Conservation (phyloP, 2,888 invertebrate genomes). For the Noctua janthina region DNA sequence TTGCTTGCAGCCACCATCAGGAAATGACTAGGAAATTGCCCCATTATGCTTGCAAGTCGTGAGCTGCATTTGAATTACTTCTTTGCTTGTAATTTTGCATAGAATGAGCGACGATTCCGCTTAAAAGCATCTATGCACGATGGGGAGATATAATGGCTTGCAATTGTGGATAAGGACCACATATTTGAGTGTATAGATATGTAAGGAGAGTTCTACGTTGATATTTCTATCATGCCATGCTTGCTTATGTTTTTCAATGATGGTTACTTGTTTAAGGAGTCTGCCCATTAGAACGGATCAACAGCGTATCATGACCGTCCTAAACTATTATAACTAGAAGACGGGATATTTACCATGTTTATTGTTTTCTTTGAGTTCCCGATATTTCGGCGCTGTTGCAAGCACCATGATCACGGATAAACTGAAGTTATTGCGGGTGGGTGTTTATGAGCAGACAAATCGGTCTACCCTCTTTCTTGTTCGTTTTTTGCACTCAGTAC, state of each 20-base stretch:
- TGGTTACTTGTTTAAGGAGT: no score
- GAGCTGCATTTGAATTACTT: conserved; percentile 88
- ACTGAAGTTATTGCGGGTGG: no score
- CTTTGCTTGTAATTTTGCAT: conserved; percentile 87
- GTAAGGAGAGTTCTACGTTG: conserved; percentile 3
- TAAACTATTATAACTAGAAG: no score
- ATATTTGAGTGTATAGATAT: conserved; percentile 42
- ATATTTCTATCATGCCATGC: not conserved
- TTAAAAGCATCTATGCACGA: conserved; percentile 78
- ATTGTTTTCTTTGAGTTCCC: no score
- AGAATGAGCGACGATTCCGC: conserved; percentile 70
- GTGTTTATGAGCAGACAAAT: no score
- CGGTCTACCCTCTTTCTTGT: no score
- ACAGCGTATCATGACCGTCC: no score
- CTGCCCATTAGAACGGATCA: no score
- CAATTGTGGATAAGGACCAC: conserved; percentile 48
- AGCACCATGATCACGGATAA: no score
- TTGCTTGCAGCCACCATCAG: conserved; percentile 82
- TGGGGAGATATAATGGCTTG: conserved; percentile 60
- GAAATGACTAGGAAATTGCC: conserved; percentile 89
- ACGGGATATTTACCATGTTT: no score
- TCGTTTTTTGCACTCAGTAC: no score
- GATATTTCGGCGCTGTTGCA: no score
- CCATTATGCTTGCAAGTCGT: conserved; percentile 88
- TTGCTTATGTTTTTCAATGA: not conserved